Percentiles rank a stretch among this genome's conserved stretches.
Conservation (phyloP, 1,140 invertebrate species). For the Aphidius ervi region DNA sequence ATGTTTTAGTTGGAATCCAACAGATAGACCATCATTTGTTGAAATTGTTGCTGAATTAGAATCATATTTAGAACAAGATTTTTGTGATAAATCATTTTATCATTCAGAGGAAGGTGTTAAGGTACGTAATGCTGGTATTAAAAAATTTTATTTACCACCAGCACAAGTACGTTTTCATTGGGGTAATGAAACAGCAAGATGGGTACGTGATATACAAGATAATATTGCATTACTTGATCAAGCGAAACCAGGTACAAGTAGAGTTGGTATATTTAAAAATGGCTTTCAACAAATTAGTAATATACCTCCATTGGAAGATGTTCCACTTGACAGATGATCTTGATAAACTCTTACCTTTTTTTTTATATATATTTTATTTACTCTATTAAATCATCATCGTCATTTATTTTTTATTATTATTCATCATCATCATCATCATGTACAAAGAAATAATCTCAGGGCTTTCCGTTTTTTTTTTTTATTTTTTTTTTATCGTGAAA, state of each 20-base stretch:
- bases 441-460: too few relatives aligned
- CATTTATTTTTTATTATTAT: too few relatives aligned
- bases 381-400: too few relatives aligned
- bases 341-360: slow-evolving; percentile 3
- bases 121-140: slow-evolving; percentile 35
- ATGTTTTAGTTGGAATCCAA: slow-evolving; percentile 52
- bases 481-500: too few relatives aligned
- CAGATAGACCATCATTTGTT: slow-evolving; percentile 43
- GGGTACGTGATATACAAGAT: slow-evolving; percentile 43
- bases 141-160: slow-evolving; percentile 39
- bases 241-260: slow-evolving; percentile 34
- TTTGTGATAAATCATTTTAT: slow-evolving; percentile 54
- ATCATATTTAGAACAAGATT: slow-evolving; percentile 45
- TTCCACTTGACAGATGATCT: slow-evolving; percentile 38
- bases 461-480: too few relatives aligned
- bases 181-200: slow-evolving; percentile 41
- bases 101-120: slow-evolving; percentile 50
- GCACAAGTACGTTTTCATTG: slow-evolving; percentile 40
- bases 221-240: slow-evolving; percentile 42
- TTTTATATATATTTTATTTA: not conserved
- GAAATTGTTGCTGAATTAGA: slow-evolving; percentile 54
- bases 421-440: too few relatives aligned
- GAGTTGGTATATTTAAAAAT: slow-evolving; percentile 41
- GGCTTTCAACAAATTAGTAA: slow-evolving; percentile 41
- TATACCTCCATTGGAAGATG: slow-evolving; percentile 33